These are phyloP conservation scores for Lamellibrachia columna DNA, from an alignment of 2,888 invertebrate species.

Conservation along the genomic window DNA sequence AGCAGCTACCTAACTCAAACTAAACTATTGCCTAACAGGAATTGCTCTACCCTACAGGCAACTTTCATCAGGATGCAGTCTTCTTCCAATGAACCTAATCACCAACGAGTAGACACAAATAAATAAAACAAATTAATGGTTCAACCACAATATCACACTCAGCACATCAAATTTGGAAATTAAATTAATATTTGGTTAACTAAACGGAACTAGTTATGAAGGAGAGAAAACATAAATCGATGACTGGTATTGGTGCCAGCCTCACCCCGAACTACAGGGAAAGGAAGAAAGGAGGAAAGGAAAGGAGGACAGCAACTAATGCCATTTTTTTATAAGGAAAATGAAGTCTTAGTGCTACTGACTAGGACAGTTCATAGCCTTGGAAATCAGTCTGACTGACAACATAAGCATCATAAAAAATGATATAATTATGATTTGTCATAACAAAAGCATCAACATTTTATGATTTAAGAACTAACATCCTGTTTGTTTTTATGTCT, in stretches of 20 bases:
- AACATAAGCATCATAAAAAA: not conserved
- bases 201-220: too few species aligned
- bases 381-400: not conserved
- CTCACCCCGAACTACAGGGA: too few species aligned
- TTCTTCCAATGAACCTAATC: too few species aligned
- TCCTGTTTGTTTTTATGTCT: not conserved
- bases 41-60: not conserved
- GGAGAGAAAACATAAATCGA: too few species aligned
- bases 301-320: too few species aligned
- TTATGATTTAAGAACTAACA: not conserved
- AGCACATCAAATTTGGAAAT: not conserved
- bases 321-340: too few species aligned
- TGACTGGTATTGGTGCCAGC: too few species aligned
- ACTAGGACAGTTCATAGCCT: not conserved
- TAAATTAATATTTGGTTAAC: not conserved
- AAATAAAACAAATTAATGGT: not conserved
- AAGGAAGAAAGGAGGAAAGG: too few species aligned
- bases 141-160: not conserved
- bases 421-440: not conserved
- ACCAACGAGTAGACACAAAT: not conserved
- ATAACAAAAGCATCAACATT: not conserved
- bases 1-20: not conserved
- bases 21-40: not conserved
- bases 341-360: not conserved
- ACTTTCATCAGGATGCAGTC: too few species aligned